Evolutionary conservation across 30 jellyfish, hydroid and myxozoan genomes (phyloP).

Genomic region (Hydra vulgaris): DNA sequence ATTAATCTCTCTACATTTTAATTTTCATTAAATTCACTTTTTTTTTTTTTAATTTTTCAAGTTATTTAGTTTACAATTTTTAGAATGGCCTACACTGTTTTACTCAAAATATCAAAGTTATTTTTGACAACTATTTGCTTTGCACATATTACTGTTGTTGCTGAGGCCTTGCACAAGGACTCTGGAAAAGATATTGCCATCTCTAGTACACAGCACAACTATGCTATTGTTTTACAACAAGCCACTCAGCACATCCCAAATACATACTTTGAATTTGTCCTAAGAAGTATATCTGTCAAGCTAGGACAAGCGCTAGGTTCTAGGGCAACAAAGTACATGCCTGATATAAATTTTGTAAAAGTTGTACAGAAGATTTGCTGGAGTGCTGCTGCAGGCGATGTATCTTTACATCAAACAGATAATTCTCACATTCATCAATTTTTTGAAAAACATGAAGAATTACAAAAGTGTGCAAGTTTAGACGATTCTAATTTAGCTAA

Average conservation of each 20-base stretch:
- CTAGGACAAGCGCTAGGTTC: conserved; percentile 75
- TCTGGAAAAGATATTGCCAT: conserved; percentile 56
- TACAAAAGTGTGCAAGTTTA: background rate
- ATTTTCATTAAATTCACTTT: background rate
- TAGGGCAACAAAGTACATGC: conserved; percentile 59
- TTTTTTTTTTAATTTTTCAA: background rate
- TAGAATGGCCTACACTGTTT: conserved; percentile 76
- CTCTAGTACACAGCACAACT: conserved; percentile 49
- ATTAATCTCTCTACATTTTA: background rate
- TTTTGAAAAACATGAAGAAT: no score
- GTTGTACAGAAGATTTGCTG: conserved; percentile 60
- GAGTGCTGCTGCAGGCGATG: conserved; percentile 72
- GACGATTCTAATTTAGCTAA: conserved; percentile 67
- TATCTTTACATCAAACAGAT: conserved; percentile 44
- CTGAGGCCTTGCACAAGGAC: conserved; percentile 77
- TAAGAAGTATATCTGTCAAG: conserved; percentile 55
- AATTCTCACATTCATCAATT: conserved; percentile 40
- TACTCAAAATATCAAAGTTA: conserved; percentile 65
- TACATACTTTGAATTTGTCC: conserved; percentile 69
- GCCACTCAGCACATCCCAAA: conserved; percentile 83
- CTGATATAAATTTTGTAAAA: conserved; percentile 52
- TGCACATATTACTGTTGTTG: conserved; percentile 81
- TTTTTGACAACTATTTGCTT: conserved; percentile 77
- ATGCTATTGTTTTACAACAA: conserved; percentile 72
- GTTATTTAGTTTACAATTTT: conserved; percentile 7